Evolutionary conservation across 2,113 vertebrate genomes (phyloP).

Genomic region (Chunga burmeisteri): DNA sequence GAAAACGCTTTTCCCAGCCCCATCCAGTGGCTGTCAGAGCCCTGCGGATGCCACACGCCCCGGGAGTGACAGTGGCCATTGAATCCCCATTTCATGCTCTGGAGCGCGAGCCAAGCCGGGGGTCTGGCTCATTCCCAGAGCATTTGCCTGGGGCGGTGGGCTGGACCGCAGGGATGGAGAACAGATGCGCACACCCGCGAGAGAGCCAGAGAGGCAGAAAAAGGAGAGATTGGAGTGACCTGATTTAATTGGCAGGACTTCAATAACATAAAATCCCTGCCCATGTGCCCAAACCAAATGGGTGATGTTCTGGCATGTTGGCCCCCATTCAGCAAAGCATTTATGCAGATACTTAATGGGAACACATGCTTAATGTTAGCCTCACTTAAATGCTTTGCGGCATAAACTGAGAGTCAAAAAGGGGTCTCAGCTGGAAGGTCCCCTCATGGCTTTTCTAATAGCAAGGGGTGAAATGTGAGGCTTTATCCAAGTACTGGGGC

Average conservation of each 20-base stretch:
- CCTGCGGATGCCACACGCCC: neutral
- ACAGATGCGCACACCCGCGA: neutral
- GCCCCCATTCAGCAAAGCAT: constrained; percentile 4
- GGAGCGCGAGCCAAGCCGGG: neutral
- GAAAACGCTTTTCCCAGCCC: neutral
- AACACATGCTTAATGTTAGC: neutral
- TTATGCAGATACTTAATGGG: neutral
- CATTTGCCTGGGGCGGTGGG: neutral
- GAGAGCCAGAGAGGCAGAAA: neutral
- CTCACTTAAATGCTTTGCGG: neutral
- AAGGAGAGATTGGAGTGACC: constrained; percentile 33
- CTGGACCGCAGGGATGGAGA: neutral
- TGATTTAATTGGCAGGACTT: constrained; percentile 60
- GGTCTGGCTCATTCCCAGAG: neutral
- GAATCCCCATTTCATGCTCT: neutral
- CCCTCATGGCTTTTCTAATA: neutral
- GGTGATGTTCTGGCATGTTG: constrained; percentile 21
- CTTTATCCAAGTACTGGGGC: neutral
- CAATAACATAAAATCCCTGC: constrained; percentile 12
- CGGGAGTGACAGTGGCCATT: neutral
- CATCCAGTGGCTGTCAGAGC: neutral
- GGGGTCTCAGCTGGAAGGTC: neutral
- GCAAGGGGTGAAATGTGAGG: neutral
- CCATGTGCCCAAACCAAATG: constrained; percentile 19
- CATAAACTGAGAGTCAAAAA: neutral